Evolutionary conservation across 2,113 vertebrate species (phyloP), one percentile per base, ranked within the genome.

Genomic region (Microcebus tavaratra): DNA sequence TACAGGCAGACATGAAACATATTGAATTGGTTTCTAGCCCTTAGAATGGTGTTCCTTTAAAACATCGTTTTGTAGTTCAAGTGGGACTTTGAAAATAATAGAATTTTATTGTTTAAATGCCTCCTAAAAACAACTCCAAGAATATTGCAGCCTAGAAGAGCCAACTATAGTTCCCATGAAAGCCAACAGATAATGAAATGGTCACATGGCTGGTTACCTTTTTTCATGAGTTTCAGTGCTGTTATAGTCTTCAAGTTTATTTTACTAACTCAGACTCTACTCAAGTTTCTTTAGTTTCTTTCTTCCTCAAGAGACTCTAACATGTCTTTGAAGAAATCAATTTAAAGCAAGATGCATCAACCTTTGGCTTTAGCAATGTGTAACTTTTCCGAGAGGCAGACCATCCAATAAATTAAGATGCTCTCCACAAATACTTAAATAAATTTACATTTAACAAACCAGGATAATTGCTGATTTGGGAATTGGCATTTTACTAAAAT

Each of bases 401-500:
- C 17, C 42, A 83, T 63, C 12, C 21, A 95, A 50, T 68, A 85
- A 92, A 92, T 65, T 31, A 72, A 93, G 42, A 23, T 94, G 67
- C 76, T 92, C 88, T 76, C 36, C 59, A 92, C 36, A 93, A 84
- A 55, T 27, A 82, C 48, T 78, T 50, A 61, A 72, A 93, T 61
- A 85, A 88, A 95, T n/a, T 94, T 21, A 82, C 12, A 90, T 76
- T 83, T 83, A 88, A 81, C n/a, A 81, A 89, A 82, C 39, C 4
- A 94, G n/a, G 61, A 8, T 48, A 76, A 76, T n/a, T 73, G 23
- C 4, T 11, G 72, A 86, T 79, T 96, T 45, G 57, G 2, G 73
- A 96, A 93, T 14, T 31, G 45, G 36, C 20, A 45, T 42, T 90
- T 88, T 95, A 57, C 17, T 87, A 75, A 96, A 91, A 92, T 42